Base-by-base conservation (phyloP, 2,113 vertebrate species). In the Gallinago undulata region DNA sequence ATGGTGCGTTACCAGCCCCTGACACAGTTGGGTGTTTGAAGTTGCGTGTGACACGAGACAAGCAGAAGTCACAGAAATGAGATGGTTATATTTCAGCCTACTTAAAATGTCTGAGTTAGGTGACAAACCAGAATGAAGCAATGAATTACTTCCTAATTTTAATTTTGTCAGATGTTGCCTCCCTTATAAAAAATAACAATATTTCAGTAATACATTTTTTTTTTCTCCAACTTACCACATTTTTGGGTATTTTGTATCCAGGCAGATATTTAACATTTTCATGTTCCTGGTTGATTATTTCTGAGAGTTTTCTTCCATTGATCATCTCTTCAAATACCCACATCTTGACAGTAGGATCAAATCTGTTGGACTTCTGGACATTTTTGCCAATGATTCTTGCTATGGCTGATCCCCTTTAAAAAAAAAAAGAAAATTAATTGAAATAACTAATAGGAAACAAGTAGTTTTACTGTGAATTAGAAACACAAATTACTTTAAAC, bases 251-350 rank as follows among this genome's bases (percentile, higher is more conserved):
- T 93, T 98, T 98, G 96, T 98, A 98, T 76, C 98, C 98, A 10
- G 98, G 98, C 2, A 99, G 98, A 45, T 99, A 98, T 75, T 99
- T 99, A n/a, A 98, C 89, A 30, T 98, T 99, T 96, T 99, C 98
- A 5, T 98, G 98, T 12, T 99, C 97, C 2, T 98, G 97, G 48
- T 98, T 98, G 62, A 99, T 99, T 94, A 99, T 98, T 67, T 98
- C 98, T 2, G 97, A 97, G 41, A 99, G 98, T 79, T 99, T 98
- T 93, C 84, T 98, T 27, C 98, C 98, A 7, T 98, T 86, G 8
- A 98, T 89, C 33, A 97, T 82, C 80, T 99, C 98, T 96, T 99
- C 98, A 55, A 98, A 99, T n/a, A 99, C 98, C 98, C 98, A 99
- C 97, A 99, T 98, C 92, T 98, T 99, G 39, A 99, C 98, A 56